Conservation (phyloP, 2,797 vertebrate genomes). For the Diplodus puntazzo region DNA sequence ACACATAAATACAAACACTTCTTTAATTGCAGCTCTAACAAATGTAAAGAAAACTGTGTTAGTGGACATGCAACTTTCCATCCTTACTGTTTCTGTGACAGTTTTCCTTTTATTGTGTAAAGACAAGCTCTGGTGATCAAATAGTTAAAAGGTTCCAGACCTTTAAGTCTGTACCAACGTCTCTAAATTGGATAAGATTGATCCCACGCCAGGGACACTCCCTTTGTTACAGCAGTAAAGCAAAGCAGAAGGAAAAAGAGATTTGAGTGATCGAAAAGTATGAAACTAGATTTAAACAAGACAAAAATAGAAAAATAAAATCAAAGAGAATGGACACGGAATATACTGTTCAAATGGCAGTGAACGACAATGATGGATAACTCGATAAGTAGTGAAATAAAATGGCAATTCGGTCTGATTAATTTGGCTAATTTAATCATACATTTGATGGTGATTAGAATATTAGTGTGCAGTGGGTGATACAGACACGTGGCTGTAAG, state of each 20-base stretch:
- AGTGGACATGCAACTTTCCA: neutral
- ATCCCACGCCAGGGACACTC: too few relatives aligned
- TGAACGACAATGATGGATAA: too few relatives aligned
- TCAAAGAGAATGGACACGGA: too few relatives aligned
- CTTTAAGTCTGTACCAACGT: neutral
- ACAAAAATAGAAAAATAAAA: too few relatives aligned
- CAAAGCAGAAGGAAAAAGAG: too few relatives aligned
- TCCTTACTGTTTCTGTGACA: neutral
- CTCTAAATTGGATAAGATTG: too few relatives aligned
- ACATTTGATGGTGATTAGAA: neutral
- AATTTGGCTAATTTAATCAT: neutral
- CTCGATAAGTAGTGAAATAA: neutral
- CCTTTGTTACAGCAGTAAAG: too few relatives aligned
- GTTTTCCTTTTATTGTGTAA: neutral
- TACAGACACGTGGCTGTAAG: neutral
- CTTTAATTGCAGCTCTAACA: neutral
- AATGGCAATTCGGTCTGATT: neutral
- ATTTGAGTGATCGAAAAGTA: too few relatives aligned
- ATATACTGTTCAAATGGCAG: too few relatives aligned
- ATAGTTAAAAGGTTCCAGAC: neutral
- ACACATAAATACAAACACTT: neutral
- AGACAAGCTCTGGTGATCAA: too few relatives aligned
- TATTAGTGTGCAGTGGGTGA: neutral
- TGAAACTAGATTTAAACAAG: too few relatives aligned
- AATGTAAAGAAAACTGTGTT: neutral